Conservation (phyloP, 53 echinoderm and acorn worm species). For the Henricia sp. region DNA sequence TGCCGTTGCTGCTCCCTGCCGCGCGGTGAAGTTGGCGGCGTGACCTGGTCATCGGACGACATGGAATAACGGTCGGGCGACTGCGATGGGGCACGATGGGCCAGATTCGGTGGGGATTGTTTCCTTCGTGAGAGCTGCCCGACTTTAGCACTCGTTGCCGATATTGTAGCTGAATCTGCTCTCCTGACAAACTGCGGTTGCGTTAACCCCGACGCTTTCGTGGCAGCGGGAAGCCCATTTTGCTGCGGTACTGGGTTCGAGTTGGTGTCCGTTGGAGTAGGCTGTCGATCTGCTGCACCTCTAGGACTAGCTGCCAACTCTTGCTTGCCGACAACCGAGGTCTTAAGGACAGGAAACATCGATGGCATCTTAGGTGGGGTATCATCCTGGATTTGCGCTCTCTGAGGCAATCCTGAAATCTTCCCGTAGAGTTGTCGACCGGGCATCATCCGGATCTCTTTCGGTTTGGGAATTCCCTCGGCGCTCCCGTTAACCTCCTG, state of each 20-base stretch:
- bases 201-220: slow-evolving; percentile 25
- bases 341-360: slow-evolving; percentile 24
- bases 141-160: not conserved
- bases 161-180: not conserved
- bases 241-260: slow-evolving; percentile 36
- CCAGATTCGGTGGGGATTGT: slow-evolving; percentile 1
- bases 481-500: slow-evolving; percentile 12
- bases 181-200: slow-evolving; percentile 13
- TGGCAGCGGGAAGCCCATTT: slow-evolving; percentile 28
- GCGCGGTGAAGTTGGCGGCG: slow-evolving; percentile 34
- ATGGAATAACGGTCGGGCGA: slow-evolving; percentile 30
- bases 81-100: not conserved
- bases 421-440: slow-evolving; percentile 13
- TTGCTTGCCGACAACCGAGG: not conserved
- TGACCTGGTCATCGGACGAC: slow-evolving; percentile 34
- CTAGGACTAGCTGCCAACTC: slow-evolving; percentile 3
- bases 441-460: slow-evolving; percentile 29
- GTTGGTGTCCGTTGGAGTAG: slow-evolving; percentile 24
- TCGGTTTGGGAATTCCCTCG: slow-evolving; percentile 28
- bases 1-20: slow-evolving; percentile 12
- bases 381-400: slow-evolving; percentile 1
- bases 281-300: not conserved
- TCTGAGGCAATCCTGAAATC: not conserved
- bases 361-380: slow-evolving; percentile 20
- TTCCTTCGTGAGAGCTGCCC: slow-evolving; percentile 8